Base-by-base conservation (phyloP, 2,113 vertebrate species). In the Petrocephalus zakoni region DNA sequence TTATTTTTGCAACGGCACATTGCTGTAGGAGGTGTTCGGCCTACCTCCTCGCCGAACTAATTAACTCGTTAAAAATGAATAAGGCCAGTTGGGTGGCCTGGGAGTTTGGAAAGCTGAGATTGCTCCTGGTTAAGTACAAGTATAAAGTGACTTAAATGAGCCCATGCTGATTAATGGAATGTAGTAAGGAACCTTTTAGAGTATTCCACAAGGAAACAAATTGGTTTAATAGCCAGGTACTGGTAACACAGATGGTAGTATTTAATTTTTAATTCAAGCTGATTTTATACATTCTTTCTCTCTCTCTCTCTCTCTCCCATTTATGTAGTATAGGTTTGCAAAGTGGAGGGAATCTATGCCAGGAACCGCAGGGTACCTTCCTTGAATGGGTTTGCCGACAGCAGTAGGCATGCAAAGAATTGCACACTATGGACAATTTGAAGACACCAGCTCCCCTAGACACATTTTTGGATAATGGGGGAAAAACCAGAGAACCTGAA, bases 161-260 rank as follows among this genome's bases (percentile, higher is more conserved):
- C 72, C 17, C 34, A 19, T 0, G 34, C 29, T 78, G 34, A 42
- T 19, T 19, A 78, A 78, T 78, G 17, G 29, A 10, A 21, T 19
- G 17, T 19, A 6, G 17, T 75, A 6, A 34, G 29, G 15, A 19
- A 13, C 37, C 29, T 78, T 42, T 34, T 42, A 78, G 15, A 78
- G 34, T 78, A 78, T 78, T 78, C 72, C 72, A 42, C 72, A 78
- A 78, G 72, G 72, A 78, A 78, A 42, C 72, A 78, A 78, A 78
- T 42, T 78, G 15, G 34, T 42, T 78, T 34, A 78, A 78, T 78
- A 78, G 72, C 4, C 37, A 78, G 34, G 34, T 78, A 37, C 72
- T 42, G 25, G 15, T 34, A 78, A 42, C 29, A 78, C 34, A 42
- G 15, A 78, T 42, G 17, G 72, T 15, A 37, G 17, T 78, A 78